These are phyloP conservation scores for Poecilus cupreus DNA, from an alignment of 2,888 invertebrate genomes.

Conservation along the genomic window DNA sequence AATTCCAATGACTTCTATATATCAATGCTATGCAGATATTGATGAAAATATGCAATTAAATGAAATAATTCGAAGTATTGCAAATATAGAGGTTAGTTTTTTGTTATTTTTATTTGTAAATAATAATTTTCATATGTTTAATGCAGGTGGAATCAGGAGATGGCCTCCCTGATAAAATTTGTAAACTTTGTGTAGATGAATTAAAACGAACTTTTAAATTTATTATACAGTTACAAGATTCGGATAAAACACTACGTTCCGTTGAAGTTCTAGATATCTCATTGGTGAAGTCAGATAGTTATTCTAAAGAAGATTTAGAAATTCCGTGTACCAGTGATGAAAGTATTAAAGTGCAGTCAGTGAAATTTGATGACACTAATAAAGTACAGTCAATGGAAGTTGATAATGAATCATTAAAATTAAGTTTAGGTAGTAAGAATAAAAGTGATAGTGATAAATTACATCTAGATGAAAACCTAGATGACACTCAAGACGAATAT, in stretches of 20 bases:
- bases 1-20: constrained; percentile 61
- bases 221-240: constrained; percentile 39
- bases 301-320: not conserved
- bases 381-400: not conserved
- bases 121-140: not conserved
- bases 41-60: constrained; percentile 58
- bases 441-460: not conserved
- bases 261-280: not conserved
- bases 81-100: constrained; percentile 63
- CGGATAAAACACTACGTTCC: constrained; percentile 37
- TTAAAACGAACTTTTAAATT: constrained; percentile 61
- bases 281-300: not conserved
- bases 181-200: constrained; percentile 63
- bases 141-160: constrained; percentile 64
- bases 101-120: not conserved
- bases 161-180: constrained; percentile 64
- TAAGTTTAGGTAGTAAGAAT: not conserved
- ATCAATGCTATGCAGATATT: constrained; percentile 51
- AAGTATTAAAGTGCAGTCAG: not conserved
- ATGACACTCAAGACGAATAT: no score
- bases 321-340: not conserved
- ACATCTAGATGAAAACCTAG: no score
- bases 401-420: not conserved
- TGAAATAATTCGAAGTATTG: constrained; percentile 62
- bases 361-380: not conserved